Evolutionary conservation across 2,113 vertebrate genomes (phyloP).

Genomic region (Clarias macrocephalus): DNA sequence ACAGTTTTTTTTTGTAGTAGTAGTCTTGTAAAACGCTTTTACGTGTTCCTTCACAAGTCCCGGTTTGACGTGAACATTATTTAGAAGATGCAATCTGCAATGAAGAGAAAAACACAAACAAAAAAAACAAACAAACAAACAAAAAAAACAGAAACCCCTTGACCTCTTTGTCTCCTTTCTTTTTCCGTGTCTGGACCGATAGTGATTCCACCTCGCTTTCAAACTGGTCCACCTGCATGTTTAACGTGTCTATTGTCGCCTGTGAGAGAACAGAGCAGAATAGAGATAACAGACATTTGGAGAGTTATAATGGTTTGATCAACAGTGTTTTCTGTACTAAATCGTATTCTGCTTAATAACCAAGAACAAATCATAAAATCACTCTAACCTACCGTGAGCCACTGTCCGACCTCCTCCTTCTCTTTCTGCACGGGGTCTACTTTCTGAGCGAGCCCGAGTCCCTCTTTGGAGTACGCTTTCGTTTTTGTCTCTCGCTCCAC

Average conservation of each 20-base stretch:
- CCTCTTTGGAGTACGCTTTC: slow-evolving; percentile 91
- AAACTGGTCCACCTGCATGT: slow-evolving; percentile 96
- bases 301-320: neutral
- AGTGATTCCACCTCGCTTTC: slow-evolving; percentile 92
- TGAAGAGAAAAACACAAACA: neutral
- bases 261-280: slow-evolving; percentile 45
- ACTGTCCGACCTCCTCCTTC: slow-evolving; percentile 88
- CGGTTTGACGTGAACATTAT: no score
- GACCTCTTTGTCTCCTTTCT: slow-evolving; percentile 93
- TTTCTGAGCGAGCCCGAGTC: slow-evolving; percentile 85
- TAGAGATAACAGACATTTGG: neutral
- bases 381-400: slow-evolving; percentile 76
- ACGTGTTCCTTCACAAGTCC: no score
- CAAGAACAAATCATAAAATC: neutral
- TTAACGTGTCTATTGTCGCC: slow-evolving; percentile 87
- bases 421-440: slow-evolving; percentile 90
- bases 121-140: neutral
- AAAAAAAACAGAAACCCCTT: neutral
- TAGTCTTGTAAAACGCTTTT: no score
- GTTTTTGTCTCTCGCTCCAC: slow-evolving; percentile 92
- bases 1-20: neutral
- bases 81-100: no score
- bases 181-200: slow-evolving; percentile 86
- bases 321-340: neutral
- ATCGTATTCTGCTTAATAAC: neutral